phyloP scores from a whole-genome alignment of 2,888 invertebrate species.

The Exocentrus adspersus region DNA sequence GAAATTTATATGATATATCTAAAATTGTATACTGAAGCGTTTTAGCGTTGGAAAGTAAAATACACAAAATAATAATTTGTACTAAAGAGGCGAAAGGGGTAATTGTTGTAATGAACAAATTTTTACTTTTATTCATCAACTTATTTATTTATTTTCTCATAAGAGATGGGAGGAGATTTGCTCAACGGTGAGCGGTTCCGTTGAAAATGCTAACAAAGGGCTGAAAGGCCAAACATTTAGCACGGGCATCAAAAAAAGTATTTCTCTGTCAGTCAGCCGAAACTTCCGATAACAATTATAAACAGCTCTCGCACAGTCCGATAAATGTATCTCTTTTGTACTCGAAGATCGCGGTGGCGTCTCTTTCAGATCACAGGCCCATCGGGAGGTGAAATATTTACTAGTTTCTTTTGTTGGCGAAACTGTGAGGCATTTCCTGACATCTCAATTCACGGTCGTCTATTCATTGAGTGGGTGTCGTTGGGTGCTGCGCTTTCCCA shows the following conservation, averaged over 20 bases:
- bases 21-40: no score
- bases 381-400: conserved; percentile 58
- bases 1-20: no score
- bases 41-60: no score
- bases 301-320: conserved; percentile 45
- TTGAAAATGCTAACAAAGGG: background rate
- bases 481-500: conserved; percentile 35
- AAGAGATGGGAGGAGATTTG: background rate
- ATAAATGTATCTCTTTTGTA: conserved; percentile 42
- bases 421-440: conserved; percentile 58
- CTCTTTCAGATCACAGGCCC: conserved; percentile 47
- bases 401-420: conserved; percentile 56
- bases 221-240: conserved; percentile 29
- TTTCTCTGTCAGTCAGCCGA: conserved; percentile 34
- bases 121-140: no score
- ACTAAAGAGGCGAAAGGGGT: background rate
- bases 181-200: background rate
- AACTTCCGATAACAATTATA: conserved; percentile 49
- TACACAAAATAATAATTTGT: background rate
- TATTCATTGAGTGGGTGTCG: conserved; percentile 52
- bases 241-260: conserved; percentile 34
- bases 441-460: conserved; percentile 56
- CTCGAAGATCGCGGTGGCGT: conserved; percentile 53
- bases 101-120: no score
- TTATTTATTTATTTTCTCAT: background rate